Conservation (phyloP, 2,113 vertebrate genomes). For the Thamnophis sirtalis region DNA sequence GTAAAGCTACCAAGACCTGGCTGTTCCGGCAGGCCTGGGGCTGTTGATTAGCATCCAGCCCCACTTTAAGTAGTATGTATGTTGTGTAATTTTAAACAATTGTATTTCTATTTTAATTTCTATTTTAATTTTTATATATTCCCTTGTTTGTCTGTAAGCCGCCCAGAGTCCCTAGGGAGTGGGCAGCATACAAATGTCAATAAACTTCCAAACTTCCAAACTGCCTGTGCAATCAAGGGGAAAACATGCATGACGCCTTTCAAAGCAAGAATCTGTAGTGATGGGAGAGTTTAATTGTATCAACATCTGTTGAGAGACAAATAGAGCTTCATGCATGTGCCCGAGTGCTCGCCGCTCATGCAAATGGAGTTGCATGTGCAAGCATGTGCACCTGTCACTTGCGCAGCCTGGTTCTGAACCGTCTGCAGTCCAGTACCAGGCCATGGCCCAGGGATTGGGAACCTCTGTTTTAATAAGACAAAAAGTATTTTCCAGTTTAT, state of each 20-base stretch:
- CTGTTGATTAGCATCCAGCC: too few relatives aligned
- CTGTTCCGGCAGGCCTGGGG: too few relatives aligned
- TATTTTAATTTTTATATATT: too few relatives aligned
- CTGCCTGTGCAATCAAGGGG: background rate
- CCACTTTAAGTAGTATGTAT: too few relatives aligned
- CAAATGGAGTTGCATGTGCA: background rate
- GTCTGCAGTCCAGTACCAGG: background rate
- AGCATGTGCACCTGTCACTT: background rate
- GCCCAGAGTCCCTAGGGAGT: too few relatives aligned
- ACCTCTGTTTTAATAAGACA: background rate
- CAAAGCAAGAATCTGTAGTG: background rate
- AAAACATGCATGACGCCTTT: background rate
- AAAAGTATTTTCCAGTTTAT: background rate
- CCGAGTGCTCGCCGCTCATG: background rate
- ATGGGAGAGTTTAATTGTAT: background rate
- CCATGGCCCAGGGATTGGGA: background rate
- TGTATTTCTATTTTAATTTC: too few relatives aligned
- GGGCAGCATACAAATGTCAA: too few relatives aligned
- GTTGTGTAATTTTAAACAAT: too few relatives aligned
- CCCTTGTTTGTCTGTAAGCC: too few relatives aligned
- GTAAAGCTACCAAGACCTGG: too few relatives aligned
- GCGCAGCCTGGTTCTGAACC: background rate
- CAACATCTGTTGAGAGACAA: background rate
- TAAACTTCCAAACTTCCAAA: too few relatives aligned
- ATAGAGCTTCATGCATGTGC: background rate